Percentiles rank a stretch among this genome's conserved stretches.
These are phyloP conservation scores for Neoseiulus cucumeris DNA, from an alignment of 1,140 invertebrate species.

Conservation along the genomic window DNA sequence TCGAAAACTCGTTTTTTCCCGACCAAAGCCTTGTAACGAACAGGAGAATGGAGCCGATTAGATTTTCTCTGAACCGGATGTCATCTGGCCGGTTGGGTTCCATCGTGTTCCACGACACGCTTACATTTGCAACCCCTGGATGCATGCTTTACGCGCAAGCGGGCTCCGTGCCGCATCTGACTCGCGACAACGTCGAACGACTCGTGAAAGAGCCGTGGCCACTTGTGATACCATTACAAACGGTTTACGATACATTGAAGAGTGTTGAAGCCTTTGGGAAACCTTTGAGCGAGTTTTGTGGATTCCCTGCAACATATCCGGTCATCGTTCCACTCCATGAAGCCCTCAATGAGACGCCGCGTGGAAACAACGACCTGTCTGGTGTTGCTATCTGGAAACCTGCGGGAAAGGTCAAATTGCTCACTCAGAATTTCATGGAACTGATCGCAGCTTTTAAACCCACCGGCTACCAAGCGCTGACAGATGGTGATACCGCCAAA, in stretches of 20 bases:
- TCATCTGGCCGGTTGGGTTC: background rate
- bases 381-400: conserved; percentile 47
- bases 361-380: conserved; percentile 43
- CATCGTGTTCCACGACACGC: background rate
- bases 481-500: conserved; percentile 53
- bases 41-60: background rate
- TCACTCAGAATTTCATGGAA: conserved; percentile 45
- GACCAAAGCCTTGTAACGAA: no score
- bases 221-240: conserved; percentile 15
- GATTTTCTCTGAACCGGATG: background rate
- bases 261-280: conserved; percentile 13
- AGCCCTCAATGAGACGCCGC: conserved; percentile 35
- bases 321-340: conserved; percentile 38
- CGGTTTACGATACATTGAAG: conserved; percentile 15
- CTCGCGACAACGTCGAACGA: conserved; percentile 14
- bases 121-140: conserved; percentile 16
- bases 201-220: conserved; percentile 9
- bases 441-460: conserved; percentile 50
- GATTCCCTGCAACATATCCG: conserved; percentile 15
- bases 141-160: conserved; percentile 17
- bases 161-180: conserved; percentile 19
- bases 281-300: conserved; percentile 15
- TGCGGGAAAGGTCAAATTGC: conserved; percentile 42
- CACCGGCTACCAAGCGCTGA: conserved; percentile 51
- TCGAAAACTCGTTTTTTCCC: no score